phyloP scores from a whole-genome alignment of 35 echinoderm and acorn worm species.

The Heliocidaris erythrogramma region DNA sequence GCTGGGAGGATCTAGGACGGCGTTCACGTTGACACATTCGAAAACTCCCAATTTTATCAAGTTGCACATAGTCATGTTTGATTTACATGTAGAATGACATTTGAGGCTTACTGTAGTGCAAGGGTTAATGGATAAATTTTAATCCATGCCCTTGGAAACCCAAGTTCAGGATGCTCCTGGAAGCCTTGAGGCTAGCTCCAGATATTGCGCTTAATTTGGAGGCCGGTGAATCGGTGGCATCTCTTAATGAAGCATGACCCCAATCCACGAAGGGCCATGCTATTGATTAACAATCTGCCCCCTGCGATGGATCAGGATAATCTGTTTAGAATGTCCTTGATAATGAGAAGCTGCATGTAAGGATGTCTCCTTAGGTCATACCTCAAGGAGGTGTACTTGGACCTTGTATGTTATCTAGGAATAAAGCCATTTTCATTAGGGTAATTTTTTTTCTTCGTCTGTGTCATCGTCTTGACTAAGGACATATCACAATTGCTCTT shows the following conservation, averaged over 20 bases:
- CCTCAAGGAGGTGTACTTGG: conserved; percentile 7
- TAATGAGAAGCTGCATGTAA: not conserved
- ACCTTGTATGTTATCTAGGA: not conserved
- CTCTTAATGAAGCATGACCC: not conserved
- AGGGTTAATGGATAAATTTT: not conserved
- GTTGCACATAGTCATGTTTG: no score
- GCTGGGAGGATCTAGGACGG: no score
- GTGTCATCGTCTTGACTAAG: not conserved
- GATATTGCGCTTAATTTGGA: not conserved
- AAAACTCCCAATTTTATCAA: no score
- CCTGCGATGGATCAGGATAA: conserved; percentile 1
- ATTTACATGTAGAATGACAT: no score
- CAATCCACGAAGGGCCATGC: not conserved
- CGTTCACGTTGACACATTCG: no score
- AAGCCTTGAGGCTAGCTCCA: not conserved
- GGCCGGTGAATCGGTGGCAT: not conserved
- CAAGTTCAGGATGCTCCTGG: not conserved
- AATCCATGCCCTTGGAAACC: not conserved
- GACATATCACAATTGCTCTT: not conserved
- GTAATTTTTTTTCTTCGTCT: not conserved
- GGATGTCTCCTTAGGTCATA: not conserved
- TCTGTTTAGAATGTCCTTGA: conserved; percentile 4
- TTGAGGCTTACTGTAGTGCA: no score
- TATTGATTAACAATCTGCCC: not conserved
- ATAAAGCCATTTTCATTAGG: no score